phyloP scores from a whole-genome alignment of 2,888 invertebrate species.

The Diarsia mendica region DNA sequence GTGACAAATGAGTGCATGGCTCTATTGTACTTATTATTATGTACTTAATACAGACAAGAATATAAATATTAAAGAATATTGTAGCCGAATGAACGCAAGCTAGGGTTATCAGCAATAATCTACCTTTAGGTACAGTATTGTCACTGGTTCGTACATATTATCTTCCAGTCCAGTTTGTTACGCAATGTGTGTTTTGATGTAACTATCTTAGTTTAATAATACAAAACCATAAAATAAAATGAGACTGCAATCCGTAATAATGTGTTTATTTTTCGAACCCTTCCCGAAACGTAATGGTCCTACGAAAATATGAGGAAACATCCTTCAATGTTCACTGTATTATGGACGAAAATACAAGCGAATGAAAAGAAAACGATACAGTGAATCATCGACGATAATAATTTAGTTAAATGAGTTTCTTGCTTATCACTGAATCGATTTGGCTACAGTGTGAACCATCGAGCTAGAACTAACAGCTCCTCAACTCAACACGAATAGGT shows the following conservation, averaged over 20 bases:
- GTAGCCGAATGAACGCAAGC: conserved; percentile 67
- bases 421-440: conserved; percentile 37
- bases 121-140: conserved; percentile 76
- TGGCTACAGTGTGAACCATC: conserved; percentile 14
- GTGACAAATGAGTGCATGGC: conserved; percentile 60
- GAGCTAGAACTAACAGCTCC: conserved; percentile 40
- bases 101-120: conserved; percentile 60
- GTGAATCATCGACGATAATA: conserved; percentile 23
- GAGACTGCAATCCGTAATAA: conserved; percentile 85
- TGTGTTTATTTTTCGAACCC: conserved; percentile 67
- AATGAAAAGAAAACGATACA: conserved; percentile 29
- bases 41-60: conserved; percentile 61
- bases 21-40: conserved; percentile 67
- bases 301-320: conserved; percentile 38
- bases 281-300: conserved; percentile 24
- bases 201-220: conserved; percentile 85
- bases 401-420: conserved; percentile 42
- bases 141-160: conserved; percentile 85
- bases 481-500: conserved; percentile 56
- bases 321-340: conserved; percentile 22
- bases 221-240: conserved; percentile 86
- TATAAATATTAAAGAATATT: conserved; percentile 33
- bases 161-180: conserved; percentile 88
- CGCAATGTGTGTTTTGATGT: conserved; percentile 88
- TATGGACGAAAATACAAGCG: conserved; percentile 15